phyloP scores from a whole-genome alignment of 2,888 invertebrate genomes.

The Chymomyza amoena region DNA sequence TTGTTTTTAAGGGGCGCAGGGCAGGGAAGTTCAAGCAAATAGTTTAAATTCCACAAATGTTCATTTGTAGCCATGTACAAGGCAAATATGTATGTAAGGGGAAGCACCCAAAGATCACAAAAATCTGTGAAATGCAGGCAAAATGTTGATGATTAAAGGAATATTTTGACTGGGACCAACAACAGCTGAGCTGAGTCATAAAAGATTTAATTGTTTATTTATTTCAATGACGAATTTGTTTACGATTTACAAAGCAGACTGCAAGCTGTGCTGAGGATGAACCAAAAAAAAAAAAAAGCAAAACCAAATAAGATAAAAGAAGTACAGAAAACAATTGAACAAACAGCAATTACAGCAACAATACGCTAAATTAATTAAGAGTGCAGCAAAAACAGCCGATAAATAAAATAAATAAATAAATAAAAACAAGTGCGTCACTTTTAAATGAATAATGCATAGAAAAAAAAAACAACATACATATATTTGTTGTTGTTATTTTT shows the following conservation, averaged over 20 bases:
- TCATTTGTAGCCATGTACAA: too few relatives aligned
- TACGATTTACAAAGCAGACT: conserved; percentile 2
- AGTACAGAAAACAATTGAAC: neutral
- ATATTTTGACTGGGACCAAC: conserved; percentile 22
- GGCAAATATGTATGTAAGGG: neutral
- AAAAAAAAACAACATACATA: neutral
- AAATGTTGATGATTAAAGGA: neutral
- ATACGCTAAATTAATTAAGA: neutral
- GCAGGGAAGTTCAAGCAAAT: conserved; percentile 26
- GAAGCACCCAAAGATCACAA: conserved; percentile 19
- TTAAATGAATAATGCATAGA: conserved; percentile 11
- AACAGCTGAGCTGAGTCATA: conserved; percentile 36
- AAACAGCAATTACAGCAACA: neutral
- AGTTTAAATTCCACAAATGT: conserved; percentile 51
- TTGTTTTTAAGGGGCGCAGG: neutral
- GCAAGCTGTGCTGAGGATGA: neutral
- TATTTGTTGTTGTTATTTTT: neutral
- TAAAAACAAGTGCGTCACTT: conserved; percentile 44
- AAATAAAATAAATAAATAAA: conserved; percentile 4
- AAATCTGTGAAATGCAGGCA: neutral
- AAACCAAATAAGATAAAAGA: neutral
- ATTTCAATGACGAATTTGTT: conserved; percentile 30
- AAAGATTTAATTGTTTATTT: neutral
- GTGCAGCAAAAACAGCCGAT: conserved; percentile 1
- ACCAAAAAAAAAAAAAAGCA: neutral